Conservation (phyloP, 2,797 vertebrate species). For the Tokudaia muenninki region DNA sequence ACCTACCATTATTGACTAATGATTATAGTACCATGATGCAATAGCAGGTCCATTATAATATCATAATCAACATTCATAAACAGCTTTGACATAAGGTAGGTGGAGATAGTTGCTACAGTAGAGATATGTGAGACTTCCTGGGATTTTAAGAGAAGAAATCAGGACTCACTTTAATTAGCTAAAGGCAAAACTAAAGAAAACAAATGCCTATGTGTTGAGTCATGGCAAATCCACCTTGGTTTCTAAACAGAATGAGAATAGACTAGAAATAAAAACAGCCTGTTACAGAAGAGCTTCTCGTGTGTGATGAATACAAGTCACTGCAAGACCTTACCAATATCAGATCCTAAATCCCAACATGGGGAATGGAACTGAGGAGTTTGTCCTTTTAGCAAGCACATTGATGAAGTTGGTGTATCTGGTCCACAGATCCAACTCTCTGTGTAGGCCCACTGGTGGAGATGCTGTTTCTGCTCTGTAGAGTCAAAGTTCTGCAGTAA, state of each 20-base stretch:
- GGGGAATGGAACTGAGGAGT: not conserved
- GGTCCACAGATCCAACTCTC: no score
- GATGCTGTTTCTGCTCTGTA: not conserved
- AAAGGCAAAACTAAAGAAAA: slow-evolving; percentile 15
- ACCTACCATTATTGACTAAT: not conserved
- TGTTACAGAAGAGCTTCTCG: not conserved
- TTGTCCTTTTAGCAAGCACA: not conserved
- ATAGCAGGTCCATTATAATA: not conserved
- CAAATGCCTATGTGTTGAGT: not conserved
- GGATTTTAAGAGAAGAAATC: not conserved
- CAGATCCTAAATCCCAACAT: not conserved
- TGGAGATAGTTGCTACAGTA: not conserved
- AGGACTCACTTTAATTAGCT: not conserved
- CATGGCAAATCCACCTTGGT: not conserved
- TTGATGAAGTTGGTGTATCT: not conserved
- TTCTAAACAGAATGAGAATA: not conserved
- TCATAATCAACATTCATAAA: not conserved
- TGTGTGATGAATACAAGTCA: not conserved
- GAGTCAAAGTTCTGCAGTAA: not conserved
- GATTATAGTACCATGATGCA: not conserved
- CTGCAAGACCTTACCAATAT: not conserved
- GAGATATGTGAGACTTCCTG: not conserved
- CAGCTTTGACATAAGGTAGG: not conserved
- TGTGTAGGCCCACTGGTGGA: not conserved
- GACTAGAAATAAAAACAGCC: not conserved